These are phyloP conservation scores for Heliconius hortense DNA, from an alignment of 2,888 invertebrate species.

Conservation along the genomic window DNA sequence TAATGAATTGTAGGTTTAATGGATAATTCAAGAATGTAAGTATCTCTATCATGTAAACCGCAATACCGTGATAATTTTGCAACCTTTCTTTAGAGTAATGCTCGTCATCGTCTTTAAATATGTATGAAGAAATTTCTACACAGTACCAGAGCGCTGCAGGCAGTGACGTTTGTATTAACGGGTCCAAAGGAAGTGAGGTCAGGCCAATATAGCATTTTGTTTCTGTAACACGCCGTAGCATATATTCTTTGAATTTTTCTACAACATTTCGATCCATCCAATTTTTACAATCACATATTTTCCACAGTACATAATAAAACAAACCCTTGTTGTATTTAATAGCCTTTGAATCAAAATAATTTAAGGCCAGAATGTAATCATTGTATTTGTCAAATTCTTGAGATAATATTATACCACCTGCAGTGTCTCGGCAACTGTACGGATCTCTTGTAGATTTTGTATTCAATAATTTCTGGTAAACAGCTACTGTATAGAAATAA, in stretches of 20 bases:
- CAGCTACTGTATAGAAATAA: slow-evolving; percentile 56
- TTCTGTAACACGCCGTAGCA: slow-evolving; percentile 49
- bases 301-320: slow-evolving; percentile 56
- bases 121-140: slow-evolving; percentile 51
- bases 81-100: slow-evolving; percentile 51
- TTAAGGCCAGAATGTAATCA: slow-evolving; percentile 56
- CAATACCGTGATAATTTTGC: slow-evolving; percentile 48
- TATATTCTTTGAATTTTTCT: slow-evolving; percentile 52
- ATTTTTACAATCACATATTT: slow-evolving; percentile 55
- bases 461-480: slow-evolving; percentile 52
- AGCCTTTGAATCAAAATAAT: slow-evolving; percentile 55
- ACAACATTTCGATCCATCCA: slow-evolving; percentile 59
- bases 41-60: slow-evolving; percentile 52
- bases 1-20: slow-evolving; percentile 47
- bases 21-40: slow-evolving; percentile 49
- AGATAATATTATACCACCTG: slow-evolving; percentile 54
- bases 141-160: slow-evolving; percentile 56
- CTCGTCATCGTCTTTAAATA: slow-evolving; percentile 51
- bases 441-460: slow-evolving; percentile 50
- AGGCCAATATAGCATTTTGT: slow-evolving; percentile 52
- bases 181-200: slow-evolving; percentile 55
- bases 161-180: slow-evolving; percentile 47
- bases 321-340: slow-evolving; percentile 53
- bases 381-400: slow-evolving; percentile 57
- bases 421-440: slow-evolving; percentile 51